Evolutionary conservation across 2,113 vertebrate species (phyloP), one percentile per base, ranked within the genome.

Genomic region (Leptodactylus fuscus): DNA sequence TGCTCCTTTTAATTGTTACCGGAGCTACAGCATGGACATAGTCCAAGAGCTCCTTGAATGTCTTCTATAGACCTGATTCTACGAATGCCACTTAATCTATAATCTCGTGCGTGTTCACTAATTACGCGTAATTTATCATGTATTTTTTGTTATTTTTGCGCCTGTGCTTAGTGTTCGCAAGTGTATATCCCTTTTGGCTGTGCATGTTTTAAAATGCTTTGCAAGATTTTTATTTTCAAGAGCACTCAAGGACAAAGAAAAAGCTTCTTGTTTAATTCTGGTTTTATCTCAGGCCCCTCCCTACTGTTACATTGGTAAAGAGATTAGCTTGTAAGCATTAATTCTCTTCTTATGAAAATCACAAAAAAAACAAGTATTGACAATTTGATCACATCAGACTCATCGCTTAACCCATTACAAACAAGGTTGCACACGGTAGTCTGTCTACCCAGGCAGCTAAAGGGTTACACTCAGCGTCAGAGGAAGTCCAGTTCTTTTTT

Each of bases 171-270:
- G 0, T 15, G 46, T 60, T 12, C 16, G 51, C 16, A n/a, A 69
- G 22, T 73, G 48, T 13, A 80, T n/a, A 16, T 36, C 58, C 62
- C 44, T 48, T 71, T 34, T 85, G 74, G 83, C 51, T 58, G n/a
- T 34, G n/a, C 12, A 85, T 73, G 77, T 51, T 76, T 81, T 41
- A 0, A 53, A 62, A 80, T 4, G 44, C 62, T 85, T 81, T 85
- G 67, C 22, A 0, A 83, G 32, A 82, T 73, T 75, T 91, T 76
- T 29, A 87, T 76, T 89, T n/a, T 89, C 11, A 81, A 89, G 91
- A 91, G 89, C 90, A 89, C 88, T 91, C 91, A 87, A 93, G 92
- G 91, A 93, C 90, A 94, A 90, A 87, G 62, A 44, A 78, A 76
- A 80, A 77, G 79, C 80, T 83, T 41, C 80, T 85, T 85, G 75